Percentiles rank a stretch among this genome's conserved stretches.
Evolutionary conservation across 1,140 invertebrate species (phyloP).

Genomic region (Psix sp.): DNA sequence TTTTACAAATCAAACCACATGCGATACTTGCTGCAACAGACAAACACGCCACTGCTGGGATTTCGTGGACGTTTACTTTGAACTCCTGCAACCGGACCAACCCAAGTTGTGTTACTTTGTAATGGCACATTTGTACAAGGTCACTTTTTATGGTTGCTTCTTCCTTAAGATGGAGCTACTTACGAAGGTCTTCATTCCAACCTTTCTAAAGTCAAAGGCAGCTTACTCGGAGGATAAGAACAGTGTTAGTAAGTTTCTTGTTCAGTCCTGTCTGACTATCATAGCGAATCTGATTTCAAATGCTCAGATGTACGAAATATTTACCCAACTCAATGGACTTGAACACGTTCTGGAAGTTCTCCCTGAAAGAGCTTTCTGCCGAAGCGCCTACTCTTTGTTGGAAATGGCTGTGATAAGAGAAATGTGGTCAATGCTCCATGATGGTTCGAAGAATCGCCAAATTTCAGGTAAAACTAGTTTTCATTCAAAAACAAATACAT

Average conservation of each 20-base stretch:
- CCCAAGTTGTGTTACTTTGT: slow-evolving; percentile 78
- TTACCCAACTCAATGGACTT: slow-evolving; percentile 79
- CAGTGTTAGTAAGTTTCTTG: slow-evolving; percentile 78
- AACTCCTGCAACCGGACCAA: slow-evolving; percentile 78
- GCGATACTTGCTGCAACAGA: slow-evolving; percentile 60
- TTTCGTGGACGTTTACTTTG: slow-evolving; percentile 79
- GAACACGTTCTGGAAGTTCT: slow-evolving; percentile 77
- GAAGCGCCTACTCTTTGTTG: slow-evolving; percentile 79
- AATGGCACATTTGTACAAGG: slow-evolving; percentile 79
- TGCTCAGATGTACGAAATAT: slow-evolving; percentile 78
- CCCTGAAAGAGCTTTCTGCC: slow-evolving; percentile 77
- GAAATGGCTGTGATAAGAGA: slow-evolving; percentile 81
- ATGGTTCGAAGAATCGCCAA: slow-evolving; percentile 46
- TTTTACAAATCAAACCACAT: slow-evolving; percentile 61
- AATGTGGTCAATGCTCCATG: slow-evolving; percentile 76
- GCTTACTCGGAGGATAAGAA: slow-evolving; percentile 69
- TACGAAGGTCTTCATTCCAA: slow-evolving; percentile 80
- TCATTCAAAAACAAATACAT: background rate
- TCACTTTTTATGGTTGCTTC: slow-evolving; percentile 77
- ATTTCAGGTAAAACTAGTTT: slow-evolving; percentile 8
- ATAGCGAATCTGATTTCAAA: slow-evolving; percentile 80
- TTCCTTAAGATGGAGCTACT: slow-evolving; percentile 79
- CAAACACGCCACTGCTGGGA: slow-evolving; percentile 76
- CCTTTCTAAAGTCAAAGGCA: slow-evolving; percentile 79
- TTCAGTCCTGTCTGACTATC: slow-evolving; percentile 80